Evolutionary conservation across 2,888 invertebrate genomes (phyloP).

Genomic region (Trachelus troglodyta): DNA sequence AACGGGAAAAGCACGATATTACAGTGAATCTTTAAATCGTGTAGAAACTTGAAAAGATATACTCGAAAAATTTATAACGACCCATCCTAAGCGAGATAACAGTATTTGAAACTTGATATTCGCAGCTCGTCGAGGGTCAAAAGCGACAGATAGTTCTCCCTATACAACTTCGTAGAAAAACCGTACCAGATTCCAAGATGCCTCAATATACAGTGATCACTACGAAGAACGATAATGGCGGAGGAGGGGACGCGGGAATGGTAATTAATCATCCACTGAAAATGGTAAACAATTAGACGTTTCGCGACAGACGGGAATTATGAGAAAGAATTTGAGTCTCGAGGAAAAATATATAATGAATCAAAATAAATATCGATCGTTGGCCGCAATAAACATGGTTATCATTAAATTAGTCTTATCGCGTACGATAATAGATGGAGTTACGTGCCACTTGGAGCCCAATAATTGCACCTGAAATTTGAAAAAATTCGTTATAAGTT

Average conservation of each 20-base stretch:
- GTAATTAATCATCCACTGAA: conserved; percentile 24
- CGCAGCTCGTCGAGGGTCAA: conserved; percentile 29
- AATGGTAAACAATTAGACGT: neutral
- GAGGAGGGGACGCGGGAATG: conserved; percentile 23
- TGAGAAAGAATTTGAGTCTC: no score
- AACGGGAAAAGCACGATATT: neutral
- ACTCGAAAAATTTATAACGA: neutral
- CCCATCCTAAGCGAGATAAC: neutral
- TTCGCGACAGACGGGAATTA: neutral
- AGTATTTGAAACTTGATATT: neutral
- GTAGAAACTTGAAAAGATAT: neutral
- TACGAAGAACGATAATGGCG: conserved; percentile 16
- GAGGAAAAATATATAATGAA: no score
- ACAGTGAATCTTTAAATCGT: neutral
- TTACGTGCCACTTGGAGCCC: neutral
- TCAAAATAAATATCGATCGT: neutral
- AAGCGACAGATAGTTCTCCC: conserved; percentile 37
- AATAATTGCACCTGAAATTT: neutral
- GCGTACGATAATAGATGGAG: neutral
- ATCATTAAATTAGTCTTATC: neutral
- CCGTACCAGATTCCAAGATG: conserved; percentile 20
- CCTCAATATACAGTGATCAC: conserved; percentile 33
- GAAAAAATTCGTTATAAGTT: neutral
- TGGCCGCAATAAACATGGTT: neutral
- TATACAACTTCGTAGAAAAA: conserved; percentile 31